Evolutionary conservation across 2,113 vertebrate species (phyloP).

Genomic region (Danio rerio): DNA sequence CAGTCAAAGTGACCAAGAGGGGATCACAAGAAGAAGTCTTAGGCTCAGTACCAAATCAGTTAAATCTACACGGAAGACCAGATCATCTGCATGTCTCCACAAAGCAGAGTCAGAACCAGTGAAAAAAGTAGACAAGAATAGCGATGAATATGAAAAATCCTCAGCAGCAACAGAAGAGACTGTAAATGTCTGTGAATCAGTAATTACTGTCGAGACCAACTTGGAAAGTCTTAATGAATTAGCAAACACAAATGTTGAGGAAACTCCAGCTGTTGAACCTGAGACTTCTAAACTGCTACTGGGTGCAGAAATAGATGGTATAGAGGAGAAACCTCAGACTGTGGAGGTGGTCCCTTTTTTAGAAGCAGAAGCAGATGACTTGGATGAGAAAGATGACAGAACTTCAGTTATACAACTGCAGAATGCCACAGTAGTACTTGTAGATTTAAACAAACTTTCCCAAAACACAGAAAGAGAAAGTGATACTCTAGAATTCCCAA

Average conservation of each 20-base stretch:
- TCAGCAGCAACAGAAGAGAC: neutral
- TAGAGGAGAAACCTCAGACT: neutral
- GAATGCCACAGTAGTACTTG: neutral
- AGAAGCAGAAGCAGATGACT: neutral
- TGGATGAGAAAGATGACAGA: neutral
- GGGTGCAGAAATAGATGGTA: neutral
- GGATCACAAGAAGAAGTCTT: slow-evolving; percentile 11
- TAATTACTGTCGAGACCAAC: neutral
- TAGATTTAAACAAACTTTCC: slow-evolving; percentile 8
- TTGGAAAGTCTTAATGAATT: neutral
- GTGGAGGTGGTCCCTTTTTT: neutral
- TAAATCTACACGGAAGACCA: neutral
- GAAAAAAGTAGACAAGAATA: neutral
- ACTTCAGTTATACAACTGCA: neutral
- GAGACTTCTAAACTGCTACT: neutral
- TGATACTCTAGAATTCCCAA: neutral
- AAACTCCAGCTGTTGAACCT: neutral
- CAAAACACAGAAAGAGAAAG: neutral
- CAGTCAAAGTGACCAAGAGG: neutral
- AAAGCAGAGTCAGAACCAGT: neutral
- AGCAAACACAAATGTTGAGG: neutral
- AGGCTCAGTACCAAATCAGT: slow-evolving; percentile 16
- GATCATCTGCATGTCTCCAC: neutral
- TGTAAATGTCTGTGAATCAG: neutral
- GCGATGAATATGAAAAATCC: neutral